phyloP scores from a whole-genome alignment of 30 jellyfish, hydroid and myxozoan species.

The Rhopilema esculentum region DNA sequence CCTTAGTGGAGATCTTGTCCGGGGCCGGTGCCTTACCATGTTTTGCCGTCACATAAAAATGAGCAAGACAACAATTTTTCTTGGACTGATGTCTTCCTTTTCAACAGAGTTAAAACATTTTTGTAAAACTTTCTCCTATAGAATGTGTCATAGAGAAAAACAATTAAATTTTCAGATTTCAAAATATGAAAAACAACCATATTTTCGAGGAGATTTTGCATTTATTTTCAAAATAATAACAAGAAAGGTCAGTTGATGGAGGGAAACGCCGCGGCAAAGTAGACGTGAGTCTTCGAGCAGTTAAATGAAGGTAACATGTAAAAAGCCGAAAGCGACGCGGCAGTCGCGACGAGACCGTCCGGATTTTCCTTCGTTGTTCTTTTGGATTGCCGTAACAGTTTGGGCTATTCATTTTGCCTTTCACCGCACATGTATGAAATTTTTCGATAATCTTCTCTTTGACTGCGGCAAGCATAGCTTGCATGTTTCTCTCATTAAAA shows the following conservation, averaged over 20 bases:
- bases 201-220: too few species aligned
- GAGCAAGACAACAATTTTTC: too few species aligned
- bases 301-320: neutral
- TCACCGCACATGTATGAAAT: neutral
- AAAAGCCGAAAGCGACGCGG: neutral
- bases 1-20: too few species aligned
- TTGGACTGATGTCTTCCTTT: too few species aligned
- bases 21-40: too few species aligned
- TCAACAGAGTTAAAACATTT: too few species aligned
- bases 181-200: too few species aligned
- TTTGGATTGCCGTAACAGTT: neutral
- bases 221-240: too few species aligned
- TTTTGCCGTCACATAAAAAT: too few species aligned
- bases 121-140: too few species aligned
- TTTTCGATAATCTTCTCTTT: neutral
- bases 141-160: too few species aligned
- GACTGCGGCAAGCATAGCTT: neutral
- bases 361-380: neutral
- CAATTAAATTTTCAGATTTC: too few species aligned
- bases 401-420: neutral
- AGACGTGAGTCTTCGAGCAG: neutral
- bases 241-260: neutral
- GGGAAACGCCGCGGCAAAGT: neutral
- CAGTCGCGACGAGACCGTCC: neutral
- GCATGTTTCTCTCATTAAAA: neutral